Base-by-base conservation (phyloP, 2,113 vertebrate genomes). In the Crypturellus undulatus region DNA sequence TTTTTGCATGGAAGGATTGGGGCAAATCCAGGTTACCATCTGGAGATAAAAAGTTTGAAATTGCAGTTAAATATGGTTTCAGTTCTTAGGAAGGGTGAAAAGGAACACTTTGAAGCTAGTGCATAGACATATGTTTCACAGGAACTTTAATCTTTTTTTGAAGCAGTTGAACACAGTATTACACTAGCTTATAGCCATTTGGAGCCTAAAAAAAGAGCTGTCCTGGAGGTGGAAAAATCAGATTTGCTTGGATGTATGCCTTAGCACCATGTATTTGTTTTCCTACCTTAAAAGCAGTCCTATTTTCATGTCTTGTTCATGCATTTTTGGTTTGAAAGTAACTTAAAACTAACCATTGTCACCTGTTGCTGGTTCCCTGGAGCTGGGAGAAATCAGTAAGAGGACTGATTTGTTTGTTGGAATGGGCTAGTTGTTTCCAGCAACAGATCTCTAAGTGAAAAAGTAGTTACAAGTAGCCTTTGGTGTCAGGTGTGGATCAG, bases 11-110 rank as follows among this genome's bases (percentile, higher is more conserved):
- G 64, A 58, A 94, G 54, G 89, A 68, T 78, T 93, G 90, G 91
- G 95, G 86, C 94, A 96, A 91, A 94, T 90, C 51, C 89, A 80
- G 93, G 87, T 81, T 96, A 79, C 95, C 89, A 93, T 96, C 91
- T 97, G 94, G 58, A 93, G 92, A 93, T 92, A 92, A 84, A 90
- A 94, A 96, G 84, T 72, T 79, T 95, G 73, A 88, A 90, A 92
- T 89, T 49, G 65, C 80, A 76, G 58, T 94, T 93, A 92, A 89
- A 90, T 94, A 70, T 90, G 83, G 80, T 89, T 93, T 94, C 56
- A 58, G 70, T 96, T 92, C 84, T 82, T 82, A 51, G 70, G 65
- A 76, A 79, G 92, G 59, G 75, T 82, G 88, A 79, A 93, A 94
- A 94, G 71, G 47, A 94, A 76, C 32, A 71, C 96, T 96, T 97